Percentiles rank a stretch among this genome's conserved stretches.
Conservation (phyloP, 2,888 invertebrate genomes). For the Formica aserva region DNA sequence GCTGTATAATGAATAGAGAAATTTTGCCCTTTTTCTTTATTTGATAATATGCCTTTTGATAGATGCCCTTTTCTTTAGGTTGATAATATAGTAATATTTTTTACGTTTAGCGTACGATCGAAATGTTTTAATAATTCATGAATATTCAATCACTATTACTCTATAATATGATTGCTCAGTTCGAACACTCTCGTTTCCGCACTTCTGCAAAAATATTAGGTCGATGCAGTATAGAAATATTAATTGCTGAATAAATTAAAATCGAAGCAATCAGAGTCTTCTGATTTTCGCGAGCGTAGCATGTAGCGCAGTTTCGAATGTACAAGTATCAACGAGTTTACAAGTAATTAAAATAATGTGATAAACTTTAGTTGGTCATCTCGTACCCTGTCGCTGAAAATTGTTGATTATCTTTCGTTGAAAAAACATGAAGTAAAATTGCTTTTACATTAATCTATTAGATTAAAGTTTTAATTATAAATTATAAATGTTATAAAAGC, state of each 20-base stretch:
- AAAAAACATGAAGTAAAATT: background rate
- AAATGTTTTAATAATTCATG: background rate
- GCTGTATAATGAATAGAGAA: background rate
- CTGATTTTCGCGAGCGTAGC: background rate
- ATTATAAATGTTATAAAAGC: background rate
- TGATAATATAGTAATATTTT: background rate
- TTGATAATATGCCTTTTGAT: background rate
- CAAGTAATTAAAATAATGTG: constrained; percentile 25
- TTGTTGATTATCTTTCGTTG: constrained; percentile 19
- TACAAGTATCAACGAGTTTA: background rate
- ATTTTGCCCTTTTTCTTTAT: background rate
- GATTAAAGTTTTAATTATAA: background rate
- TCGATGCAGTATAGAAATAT: background rate
- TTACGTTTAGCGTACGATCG: background rate
- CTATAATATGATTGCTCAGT: constrained; percentile 6
- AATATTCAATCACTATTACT: background rate
- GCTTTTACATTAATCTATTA: background rate
- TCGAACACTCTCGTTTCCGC: background rate
- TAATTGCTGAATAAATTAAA: constrained; percentile 35
- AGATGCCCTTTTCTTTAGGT: background rate
- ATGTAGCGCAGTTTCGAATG: constrained; percentile 11
- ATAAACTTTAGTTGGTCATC: constrained; percentile 25
- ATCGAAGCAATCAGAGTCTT: background rate
- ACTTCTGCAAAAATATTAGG: constrained; percentile 5
- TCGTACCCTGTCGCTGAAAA: constrained; percentile 40